Evolutionary conservation across 2,888 invertebrate genomes (phyloP).

Genomic region (Chirona hameri): DNA sequence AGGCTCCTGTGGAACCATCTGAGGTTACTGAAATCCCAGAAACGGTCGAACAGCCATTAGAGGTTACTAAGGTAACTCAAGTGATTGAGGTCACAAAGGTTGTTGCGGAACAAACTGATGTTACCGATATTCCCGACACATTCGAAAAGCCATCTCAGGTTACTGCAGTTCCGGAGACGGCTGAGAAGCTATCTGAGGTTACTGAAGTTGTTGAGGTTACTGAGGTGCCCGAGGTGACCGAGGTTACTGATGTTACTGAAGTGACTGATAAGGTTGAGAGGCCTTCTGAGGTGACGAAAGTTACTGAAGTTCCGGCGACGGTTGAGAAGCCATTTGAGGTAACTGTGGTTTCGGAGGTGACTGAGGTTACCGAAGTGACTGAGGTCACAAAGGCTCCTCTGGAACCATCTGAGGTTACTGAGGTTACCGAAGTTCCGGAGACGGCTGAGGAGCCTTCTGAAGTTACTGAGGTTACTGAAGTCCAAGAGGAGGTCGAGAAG

Average conservation of each 20-base stretch:
- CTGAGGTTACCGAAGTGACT: not conserved
- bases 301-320: not conserved
- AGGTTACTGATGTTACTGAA: not conserved
- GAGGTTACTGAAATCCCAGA: not conserved
- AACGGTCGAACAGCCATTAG: not conserved
- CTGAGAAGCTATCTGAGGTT: not conserved
- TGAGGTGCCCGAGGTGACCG: not conserved
- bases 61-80: not conserved
- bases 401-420: not conserved
- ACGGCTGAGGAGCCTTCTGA: not conserved
- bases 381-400: not conserved
- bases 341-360: not conserved
- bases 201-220: not conserved
- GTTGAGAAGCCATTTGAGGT: not conserved
- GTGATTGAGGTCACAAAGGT: too few species aligned
- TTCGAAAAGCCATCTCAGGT: not conserved
- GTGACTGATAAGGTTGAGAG: not conserved
- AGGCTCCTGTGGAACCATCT: not conserved
- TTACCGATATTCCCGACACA: not conserved
- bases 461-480: not conserved
- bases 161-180: not conserved
- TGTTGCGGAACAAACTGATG: not conserved
- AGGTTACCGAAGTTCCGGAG: too few species aligned
- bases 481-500: not conserved
- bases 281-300: not conserved